Evolutionary conservation across 2,888 invertebrate genomes (phyloP).

Genomic region (Chalcosyrphus nemorum): DNA sequence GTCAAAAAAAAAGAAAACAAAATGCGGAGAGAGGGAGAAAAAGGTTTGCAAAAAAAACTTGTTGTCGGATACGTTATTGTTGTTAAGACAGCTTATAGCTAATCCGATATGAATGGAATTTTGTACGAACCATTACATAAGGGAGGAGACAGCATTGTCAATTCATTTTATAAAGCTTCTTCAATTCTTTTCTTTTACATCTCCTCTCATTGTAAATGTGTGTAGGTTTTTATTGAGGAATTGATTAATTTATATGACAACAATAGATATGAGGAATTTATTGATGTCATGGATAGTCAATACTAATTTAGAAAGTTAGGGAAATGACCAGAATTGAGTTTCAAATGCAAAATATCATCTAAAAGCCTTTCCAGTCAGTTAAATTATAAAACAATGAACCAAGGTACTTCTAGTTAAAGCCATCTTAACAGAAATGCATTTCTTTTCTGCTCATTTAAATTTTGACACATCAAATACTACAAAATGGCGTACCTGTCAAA

Average conservation of each 20-base stretch:
- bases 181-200: not conserved
- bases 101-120: slow-evolving; percentile 24
- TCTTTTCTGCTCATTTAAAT: too few species aligned
- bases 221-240: not conserved
- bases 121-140: slow-evolving; percentile 15
- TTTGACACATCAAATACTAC: too few species aligned
- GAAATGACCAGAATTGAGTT: too few species aligned
- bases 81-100: slow-evolving; percentile 1
- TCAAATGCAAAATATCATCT: too few species aligned
- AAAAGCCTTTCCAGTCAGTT: too few species aligned
- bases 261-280: slow-evolving; percentile 12
- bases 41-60: not conserved
- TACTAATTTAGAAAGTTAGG: slow-evolving; percentile 27
- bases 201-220: not conserved
- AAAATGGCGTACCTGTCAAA: too few species aligned
- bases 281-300: not conserved
- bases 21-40: not conserved
- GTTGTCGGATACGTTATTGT: slow-evolving; percentile 3
- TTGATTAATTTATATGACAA: not conserved
- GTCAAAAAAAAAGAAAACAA: not conserved
- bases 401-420: too few species aligned
- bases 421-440: too few species aligned
- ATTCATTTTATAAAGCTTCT: not conserved
- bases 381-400: too few species aligned
- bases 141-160: not conserved